Conservation (phyloP, 2,113 vertebrate genomes). For the Phycodurus eques region DNA sequence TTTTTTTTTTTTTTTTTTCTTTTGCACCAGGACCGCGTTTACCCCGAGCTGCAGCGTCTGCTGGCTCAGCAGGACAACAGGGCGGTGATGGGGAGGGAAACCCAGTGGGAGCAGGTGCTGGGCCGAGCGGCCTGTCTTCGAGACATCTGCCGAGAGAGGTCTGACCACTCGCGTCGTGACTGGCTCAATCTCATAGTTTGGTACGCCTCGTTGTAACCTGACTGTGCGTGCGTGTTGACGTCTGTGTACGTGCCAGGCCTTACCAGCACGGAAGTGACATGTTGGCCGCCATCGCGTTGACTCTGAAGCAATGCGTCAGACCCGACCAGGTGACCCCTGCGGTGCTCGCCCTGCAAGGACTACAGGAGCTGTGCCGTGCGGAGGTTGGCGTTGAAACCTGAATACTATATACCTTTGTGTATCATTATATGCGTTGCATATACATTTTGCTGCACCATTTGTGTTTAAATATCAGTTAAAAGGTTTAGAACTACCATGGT, state of each 20-base stretch:
- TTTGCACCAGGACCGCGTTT: slow-evolving; percentile 83
- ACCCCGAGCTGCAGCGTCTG: slow-evolving; percentile 87
- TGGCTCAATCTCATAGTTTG: too few species aligned
- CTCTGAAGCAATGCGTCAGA: slow-evolving; percentile 81
- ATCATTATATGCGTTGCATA: too few species aligned
- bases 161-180: neutral
- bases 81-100: slow-evolving; percentile 76
- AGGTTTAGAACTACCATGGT: too few species aligned
- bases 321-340: slow-evolving; percentile 85
- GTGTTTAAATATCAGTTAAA: too few species aligned
- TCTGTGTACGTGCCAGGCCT: slow-evolving; percentile 71
- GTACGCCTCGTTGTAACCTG: neutral
- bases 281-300: slow-evolving; percentile 85
- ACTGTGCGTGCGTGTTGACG: neutral
- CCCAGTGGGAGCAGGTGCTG: slow-evolving; percentile 88
- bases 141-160: slow-evolving; percentile 92
- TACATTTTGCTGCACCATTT: too few species aligned
- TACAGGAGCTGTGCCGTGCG: slow-evolving; percentile 86
- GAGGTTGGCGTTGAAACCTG: slow-evolving; percentile 75
- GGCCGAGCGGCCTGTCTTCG: slow-evolving; percentile 86
- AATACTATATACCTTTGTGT: too few species aligned
- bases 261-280: slow-evolving; percentile 96
- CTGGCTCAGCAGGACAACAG: slow-evolving; percentile 77
- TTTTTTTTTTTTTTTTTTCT: neutral
- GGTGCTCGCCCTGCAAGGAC: slow-evolving; percentile 85